A percentile compares a stretch with the other conserved stretches of the same genome.
These are phyloP conservation scores for Graptemys geographica DNA, from an alignment of 2,797 vertebrate species.

Conservation along the genomic window DNA sequence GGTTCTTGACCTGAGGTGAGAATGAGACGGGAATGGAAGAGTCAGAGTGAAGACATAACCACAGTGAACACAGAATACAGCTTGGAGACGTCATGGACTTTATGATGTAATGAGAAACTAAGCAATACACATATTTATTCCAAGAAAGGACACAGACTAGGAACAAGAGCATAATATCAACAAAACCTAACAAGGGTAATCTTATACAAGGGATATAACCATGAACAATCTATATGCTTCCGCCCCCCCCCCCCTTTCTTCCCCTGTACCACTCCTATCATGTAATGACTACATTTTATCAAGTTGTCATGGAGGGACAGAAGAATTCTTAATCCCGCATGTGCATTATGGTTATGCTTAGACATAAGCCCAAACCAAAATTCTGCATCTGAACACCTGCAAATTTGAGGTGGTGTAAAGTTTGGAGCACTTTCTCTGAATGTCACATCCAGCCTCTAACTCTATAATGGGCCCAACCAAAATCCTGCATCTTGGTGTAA, in stretches of 20 bases:
- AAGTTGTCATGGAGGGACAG: neutral
- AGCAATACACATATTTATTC: slow-evolving; percentile 38
- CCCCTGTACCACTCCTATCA: neutral
- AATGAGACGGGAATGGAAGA: neutral
- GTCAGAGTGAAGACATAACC: neutral
- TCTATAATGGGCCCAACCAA: neutral
- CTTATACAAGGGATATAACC: neutral
- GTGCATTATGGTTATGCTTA: slow-evolving; percentile 21
- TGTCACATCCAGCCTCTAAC: neutral
- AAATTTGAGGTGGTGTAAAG: too few species aligned
- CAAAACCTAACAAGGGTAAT: neutral
- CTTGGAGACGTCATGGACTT: neutral
- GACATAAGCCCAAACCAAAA: slow-evolving; percentile 16
- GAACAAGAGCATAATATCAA: neutral
- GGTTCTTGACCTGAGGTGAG: slow-evolving; percentile 7
- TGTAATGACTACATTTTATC: neutral
- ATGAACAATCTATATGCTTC: neutral
- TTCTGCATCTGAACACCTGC: too few species aligned
- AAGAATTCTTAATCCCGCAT: slow-evolving; percentile 2
- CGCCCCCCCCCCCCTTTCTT: neutral
- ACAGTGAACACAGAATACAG: neutral
- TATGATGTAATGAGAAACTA: slow-evolving; percentile 5
- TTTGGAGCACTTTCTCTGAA: neutral
- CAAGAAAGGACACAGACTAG: neutral
- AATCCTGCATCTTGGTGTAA: neutral